Conservation (phyloP, 2,888 invertebrate species). For the Plagiodera versicolora region DNA sequence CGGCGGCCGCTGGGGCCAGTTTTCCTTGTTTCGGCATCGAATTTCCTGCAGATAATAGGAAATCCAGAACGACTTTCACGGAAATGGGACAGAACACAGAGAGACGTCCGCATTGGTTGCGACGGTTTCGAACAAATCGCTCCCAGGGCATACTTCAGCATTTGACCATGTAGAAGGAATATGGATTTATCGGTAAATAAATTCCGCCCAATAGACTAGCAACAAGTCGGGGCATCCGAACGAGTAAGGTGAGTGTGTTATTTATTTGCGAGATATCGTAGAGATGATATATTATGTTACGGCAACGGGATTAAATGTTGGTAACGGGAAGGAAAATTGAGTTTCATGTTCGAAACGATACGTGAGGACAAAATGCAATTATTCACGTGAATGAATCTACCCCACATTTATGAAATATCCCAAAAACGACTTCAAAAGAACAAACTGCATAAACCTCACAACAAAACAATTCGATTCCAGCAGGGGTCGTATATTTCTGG, state of each 20-base stretch:
- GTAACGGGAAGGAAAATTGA: neutral
- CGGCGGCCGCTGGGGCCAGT: slow-evolving; percentile 16
- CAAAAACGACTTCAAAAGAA: no score
- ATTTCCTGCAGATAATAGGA: slow-evolving; percentile 32
- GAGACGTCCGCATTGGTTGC: slow-evolving; percentile 17
- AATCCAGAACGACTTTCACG: slow-evolving; percentile 32
- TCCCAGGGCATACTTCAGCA: slow-evolving; percentile 26
- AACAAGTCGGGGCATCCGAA: slow-evolving; percentile 23
- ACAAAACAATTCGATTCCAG: no score
- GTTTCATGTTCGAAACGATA: neutral
- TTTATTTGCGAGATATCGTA: neutral
- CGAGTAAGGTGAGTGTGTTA: slow-evolving; percentile 1
- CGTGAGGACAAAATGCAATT: neutral
- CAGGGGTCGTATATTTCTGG: no score
- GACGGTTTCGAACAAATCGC: slow-evolving; percentile 20
- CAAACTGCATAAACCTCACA: no score
- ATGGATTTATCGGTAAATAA: slow-evolving; percentile 32
- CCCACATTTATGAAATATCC: no score
- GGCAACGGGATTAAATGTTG: neutral
- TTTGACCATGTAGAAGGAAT: slow-evolving; percentile 30
- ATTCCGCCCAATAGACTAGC: slow-evolving; percentile 23
- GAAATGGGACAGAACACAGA: slow-evolving; percentile 27
- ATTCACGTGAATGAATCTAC: neutral
- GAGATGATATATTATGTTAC: neutral
- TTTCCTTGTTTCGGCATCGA: slow-evolving; percentile 26